phyloP scores from a whole-genome alignment of 2,797 vertebrate genomes.

The Babyrousa celebensis region DNA sequence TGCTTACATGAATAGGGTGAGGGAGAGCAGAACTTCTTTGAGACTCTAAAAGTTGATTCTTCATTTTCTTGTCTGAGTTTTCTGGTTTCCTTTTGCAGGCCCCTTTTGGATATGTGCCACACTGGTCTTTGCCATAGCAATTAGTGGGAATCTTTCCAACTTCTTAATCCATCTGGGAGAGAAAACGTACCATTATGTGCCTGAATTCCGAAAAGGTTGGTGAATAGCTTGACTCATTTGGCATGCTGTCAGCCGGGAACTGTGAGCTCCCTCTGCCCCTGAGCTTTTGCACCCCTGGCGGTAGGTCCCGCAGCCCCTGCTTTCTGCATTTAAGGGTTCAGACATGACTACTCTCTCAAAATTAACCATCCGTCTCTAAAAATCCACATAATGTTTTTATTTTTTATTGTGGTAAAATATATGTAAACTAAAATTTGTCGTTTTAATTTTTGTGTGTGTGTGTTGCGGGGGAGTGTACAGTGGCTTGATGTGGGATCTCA shows the following conservation, averaged over 20 bases:
- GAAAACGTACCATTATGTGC: conserved; percentile 94
- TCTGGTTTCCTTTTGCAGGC: conserved; percentile 91
- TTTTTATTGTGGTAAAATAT: background rate
- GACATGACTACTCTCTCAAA: background rate
- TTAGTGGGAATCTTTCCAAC: conserved; percentile 98
- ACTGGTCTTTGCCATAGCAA: conserved; percentile 97
- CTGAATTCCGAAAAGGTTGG: conserved; percentile 98
- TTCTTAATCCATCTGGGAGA: conserved; percentile 94
- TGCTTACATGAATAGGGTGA: conserved; percentile 47
- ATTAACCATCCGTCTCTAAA: background rate
- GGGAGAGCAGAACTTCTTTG: conserved; percentile 18
- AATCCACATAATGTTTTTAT: background rate
- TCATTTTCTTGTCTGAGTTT: conserved; percentile 55
- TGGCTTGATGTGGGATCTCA: too few species aligned
- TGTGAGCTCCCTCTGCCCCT: background rate
- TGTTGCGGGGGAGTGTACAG: too few species aligned
- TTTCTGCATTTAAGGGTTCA: background rate
- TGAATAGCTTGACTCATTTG: conserved; percentile 44
- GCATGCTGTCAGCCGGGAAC: background rate
- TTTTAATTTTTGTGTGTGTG: too few species aligned
- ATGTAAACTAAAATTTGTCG: background rate
- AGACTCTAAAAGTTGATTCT: background rate
- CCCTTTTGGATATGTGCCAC: conserved; percentile 99
- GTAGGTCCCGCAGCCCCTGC: background rate
- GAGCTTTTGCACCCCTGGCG: background rate